phyloP scores from a whole-genome alignment of 2,797 vertebrate species.

The Hemitrygon akajei region DNA sequence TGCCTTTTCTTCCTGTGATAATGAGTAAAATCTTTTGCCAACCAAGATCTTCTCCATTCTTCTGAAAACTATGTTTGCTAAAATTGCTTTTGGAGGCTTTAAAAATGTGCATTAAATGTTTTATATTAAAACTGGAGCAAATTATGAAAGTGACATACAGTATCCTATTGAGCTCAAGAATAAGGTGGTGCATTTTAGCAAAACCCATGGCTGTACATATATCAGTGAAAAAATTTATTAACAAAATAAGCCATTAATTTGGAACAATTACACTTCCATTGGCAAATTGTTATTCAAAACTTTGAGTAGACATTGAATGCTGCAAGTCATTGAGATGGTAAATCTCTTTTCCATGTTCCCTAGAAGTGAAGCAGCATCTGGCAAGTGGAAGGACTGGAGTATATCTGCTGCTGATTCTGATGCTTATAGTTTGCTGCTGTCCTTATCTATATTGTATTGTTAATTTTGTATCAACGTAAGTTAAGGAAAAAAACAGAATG shows the following conservation, averaged over 20 bases:
- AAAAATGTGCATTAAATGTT: neutral
- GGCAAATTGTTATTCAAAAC: neutral
- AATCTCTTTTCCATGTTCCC: neutral
- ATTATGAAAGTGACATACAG: neutral
- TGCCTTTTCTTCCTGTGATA: neutral
- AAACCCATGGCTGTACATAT: neutral
- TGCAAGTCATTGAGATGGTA: neutral
- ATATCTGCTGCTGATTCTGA: neutral
- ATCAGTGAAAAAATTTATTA: conserved; percentile 1
- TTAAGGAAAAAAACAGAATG: neutral
- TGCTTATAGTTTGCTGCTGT: neutral
- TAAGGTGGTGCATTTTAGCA: neutral
- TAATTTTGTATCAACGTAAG: neutral
- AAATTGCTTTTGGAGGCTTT: neutral
- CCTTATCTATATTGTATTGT: neutral
- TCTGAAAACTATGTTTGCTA: neutral
- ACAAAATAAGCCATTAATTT: neutral
- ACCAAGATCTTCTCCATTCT: neutral
- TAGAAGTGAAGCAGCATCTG: neutral
- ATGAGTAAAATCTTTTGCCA: neutral
- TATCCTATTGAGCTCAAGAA: neutral
- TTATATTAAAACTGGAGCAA: neutral
- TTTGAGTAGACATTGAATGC: neutral
- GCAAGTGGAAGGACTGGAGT: neutral
- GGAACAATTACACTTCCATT: neutral